Conservation (phyloP, 2,888 invertebrate genomes). For the Pheosia tremula region DNA sequence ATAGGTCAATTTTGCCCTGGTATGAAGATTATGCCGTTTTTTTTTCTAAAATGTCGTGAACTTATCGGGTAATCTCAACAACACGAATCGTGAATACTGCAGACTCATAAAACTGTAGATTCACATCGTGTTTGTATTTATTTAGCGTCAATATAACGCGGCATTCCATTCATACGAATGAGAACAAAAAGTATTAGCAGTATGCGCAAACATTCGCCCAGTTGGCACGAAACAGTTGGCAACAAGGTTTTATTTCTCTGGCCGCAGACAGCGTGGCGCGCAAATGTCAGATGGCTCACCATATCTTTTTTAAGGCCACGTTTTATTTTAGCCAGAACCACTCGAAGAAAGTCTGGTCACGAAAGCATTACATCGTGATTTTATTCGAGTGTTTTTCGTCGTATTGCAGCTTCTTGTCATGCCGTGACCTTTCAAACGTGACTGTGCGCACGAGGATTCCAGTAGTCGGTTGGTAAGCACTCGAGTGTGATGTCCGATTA, state of each 20-base stretch:
- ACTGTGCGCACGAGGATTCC: slow-evolving; percentile 44
- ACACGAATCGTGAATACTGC: too few species aligned
- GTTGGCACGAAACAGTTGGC: slow-evolving; percentile 57
- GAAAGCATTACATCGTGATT: slow-evolving; percentile 60
- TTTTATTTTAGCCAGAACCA: slow-evolving; percentile 44
- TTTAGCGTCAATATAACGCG: slow-evolving; percentile 3
- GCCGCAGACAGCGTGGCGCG: slow-evolving; percentile 76
- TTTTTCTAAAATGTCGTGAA: too few species aligned
- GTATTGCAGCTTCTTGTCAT: slow-evolving; percentile 40
- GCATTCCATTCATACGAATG: slow-evolving; percentile 9
- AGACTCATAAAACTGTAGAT: neutral
- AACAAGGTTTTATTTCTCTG: slow-evolving; percentile 48
- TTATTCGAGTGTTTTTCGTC: slow-evolving; percentile 48
- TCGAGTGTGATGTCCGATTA: slow-evolving; percentile 16
- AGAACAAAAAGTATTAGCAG: slow-evolving; percentile 4
- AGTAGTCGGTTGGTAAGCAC: slow-evolving; percentile 23
- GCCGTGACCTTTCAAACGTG: slow-evolving; percentile 48
- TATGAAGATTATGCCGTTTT: too few species aligned
- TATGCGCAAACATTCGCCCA: slow-evolving; percentile 25
- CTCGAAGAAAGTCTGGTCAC: slow-evolving; percentile 58
- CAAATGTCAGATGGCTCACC: slow-evolving; percentile 59
- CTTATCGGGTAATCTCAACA: neutral
- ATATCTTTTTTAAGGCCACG: slow-evolving; percentile 45
- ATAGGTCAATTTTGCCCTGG: too few species aligned
- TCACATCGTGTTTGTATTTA: neutral